Evolutionary conservation across 2,797 vertebrate genomes (phyloP), one percentile per base, ranked within the genome.

Genomic region (Chaetodon trifasciatus): DNA sequence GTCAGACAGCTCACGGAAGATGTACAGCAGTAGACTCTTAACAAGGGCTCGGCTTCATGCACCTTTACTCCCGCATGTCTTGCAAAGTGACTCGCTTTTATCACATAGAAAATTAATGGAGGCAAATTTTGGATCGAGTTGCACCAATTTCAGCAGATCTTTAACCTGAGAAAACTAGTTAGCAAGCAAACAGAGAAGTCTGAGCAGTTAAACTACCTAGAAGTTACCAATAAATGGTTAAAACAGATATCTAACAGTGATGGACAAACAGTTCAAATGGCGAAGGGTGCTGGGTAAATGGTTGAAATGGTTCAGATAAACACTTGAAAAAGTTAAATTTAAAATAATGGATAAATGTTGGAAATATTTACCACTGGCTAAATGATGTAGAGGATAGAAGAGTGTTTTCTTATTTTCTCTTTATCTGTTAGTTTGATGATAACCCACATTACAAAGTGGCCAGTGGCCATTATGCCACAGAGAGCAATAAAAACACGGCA

Each of bases 401-500:
- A 44, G 44, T 52, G 37, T 65, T 70, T 83, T 47, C 35, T 57
- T 28, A 5, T 50, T 56, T 35, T 12, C 15, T 64, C 70, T 71
- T 58, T 52, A 53, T 70, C 55, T 35, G 57, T 40, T 47, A 39
- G 69, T 78, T 70, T n/a, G 72, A 81, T 70, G 68, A 72, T 81
- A 68, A 61, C 52, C 78, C 68, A 75, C 75, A 69, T 79, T 81
- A 74, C 68, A 70, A 35, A 77, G 44, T 42, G 63, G 69, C 84
- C 70, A 66, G 67, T 80, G 76, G 81, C 78, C 78, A 81, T 86
- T 65, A 74, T 62, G 68, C 55, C 70, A 74, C 57, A 83, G 73
- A 76, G 46, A 74, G 67, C 82, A 86, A 84, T 90, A 89, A 89
- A 90, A 76, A 80, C 82, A 81, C 3, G n/a, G 66, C 74, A 78